Evolutionary conservation across 2,888 invertebrate species (phyloP).

Genomic region (Sympetrum striolatum): DNA sequence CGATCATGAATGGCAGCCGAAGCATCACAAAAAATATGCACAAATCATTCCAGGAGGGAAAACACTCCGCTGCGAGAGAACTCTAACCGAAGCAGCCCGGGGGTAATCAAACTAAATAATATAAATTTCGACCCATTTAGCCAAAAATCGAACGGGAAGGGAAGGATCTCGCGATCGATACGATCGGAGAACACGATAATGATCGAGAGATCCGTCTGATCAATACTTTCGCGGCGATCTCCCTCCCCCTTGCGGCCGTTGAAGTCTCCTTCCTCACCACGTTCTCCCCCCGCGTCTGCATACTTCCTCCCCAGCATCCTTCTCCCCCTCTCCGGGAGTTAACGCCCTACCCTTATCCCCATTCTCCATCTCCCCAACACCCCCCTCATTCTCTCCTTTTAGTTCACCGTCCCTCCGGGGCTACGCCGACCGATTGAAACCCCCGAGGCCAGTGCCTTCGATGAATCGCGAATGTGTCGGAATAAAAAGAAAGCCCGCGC

Average conservation of each 20-base stretch:
- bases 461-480: neutral
- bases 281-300: neutral
- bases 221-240: neutral
- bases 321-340: neutral
- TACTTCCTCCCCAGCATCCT: neutral
- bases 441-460: neutral
- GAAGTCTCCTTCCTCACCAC: neutral
- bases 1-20: no score
- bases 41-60: no score
- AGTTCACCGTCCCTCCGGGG: neutral
- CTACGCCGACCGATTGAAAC: neutral
- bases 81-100: no score
- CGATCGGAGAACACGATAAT: no score
- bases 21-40: no score
- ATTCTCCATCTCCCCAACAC: neutral
- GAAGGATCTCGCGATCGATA: no score
- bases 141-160: no score
- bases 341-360: neutral
- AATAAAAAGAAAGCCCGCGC: neutral
- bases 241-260: neutral
- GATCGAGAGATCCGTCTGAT: neutral
- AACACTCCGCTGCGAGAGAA: no score
- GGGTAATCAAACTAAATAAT: no score
- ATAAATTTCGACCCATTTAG: no score
- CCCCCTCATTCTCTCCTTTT: neutral